These are phyloP conservation scores for Crotalus tigris DNA, from an alignment of 2,113 vertebrate genomes.

Conservation along the genomic window DNA sequence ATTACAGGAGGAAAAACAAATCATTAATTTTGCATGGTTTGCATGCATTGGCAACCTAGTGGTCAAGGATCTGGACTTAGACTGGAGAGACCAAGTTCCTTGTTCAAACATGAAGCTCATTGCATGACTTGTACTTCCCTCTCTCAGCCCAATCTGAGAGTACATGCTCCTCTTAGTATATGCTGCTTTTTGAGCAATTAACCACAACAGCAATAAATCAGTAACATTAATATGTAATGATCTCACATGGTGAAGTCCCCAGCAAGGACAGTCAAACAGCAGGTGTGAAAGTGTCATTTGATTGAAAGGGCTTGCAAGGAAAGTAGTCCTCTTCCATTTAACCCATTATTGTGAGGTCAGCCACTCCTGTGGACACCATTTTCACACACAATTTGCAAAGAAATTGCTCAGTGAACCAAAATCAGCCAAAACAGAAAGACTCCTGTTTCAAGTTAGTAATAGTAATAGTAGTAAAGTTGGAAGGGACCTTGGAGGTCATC, in stretches of 20 bases:
- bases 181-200: not conserved
- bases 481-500: no score
- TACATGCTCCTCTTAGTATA: not conserved
- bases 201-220: not conserved
- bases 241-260: not conserved
- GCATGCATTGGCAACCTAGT: not conserved
- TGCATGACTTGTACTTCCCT: not conserved
- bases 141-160: not conserved
- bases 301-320: not conserved
- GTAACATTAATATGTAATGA: not conserved
- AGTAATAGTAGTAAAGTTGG: no score
- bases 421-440: not conserved
- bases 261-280: not conserved
- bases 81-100: not conserved
- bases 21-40: not conserved
- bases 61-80: not conserved
- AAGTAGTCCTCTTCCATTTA: not conserved
- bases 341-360: not conserved
- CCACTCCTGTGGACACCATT: no score
- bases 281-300: not conserved
- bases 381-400: not conserved
- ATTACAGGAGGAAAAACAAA: not conserved
- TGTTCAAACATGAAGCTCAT: not conserved
- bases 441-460: not conserved
- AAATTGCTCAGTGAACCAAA: not conserved